phyloP scores from a whole-genome alignment of 2,113 vertebrate genomes.

The Dicentrarchus labrax region DNA sequence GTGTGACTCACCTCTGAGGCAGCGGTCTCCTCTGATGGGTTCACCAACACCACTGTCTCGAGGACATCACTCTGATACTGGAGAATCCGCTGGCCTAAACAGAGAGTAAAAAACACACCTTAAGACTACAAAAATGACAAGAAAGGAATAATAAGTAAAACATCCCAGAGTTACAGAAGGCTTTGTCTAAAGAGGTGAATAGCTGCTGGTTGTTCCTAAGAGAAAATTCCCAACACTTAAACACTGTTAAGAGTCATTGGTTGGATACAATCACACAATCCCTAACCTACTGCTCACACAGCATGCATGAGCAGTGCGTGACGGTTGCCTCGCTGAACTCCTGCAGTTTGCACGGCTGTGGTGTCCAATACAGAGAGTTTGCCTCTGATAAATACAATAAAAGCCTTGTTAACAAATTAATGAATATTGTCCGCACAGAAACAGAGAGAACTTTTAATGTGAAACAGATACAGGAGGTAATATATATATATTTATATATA shows the following conservation, averaged over 20 bases:
- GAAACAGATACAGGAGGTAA: too few relatives aligned
- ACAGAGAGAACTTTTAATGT: too few relatives aligned
- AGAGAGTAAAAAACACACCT: not conserved
- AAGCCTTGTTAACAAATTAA: too few relatives aligned
- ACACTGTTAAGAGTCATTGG: not conserved
- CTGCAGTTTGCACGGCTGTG: too few relatives aligned
- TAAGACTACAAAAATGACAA: not conserved
- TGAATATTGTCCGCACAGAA: too few relatives aligned
- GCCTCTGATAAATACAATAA: too few relatives aligned
- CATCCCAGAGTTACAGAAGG: not conserved
- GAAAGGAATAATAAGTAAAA: not conserved
- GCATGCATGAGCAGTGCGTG: too few relatives aligned
- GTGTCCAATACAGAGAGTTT: too few relatives aligned
- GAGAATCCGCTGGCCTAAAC: slow-evolving; percentile 92
- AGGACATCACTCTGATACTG: slow-evolving; percentile 92
- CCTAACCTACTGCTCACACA: too few relatives aligned
- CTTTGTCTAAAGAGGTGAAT: not conserved
- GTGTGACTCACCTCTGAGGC: slow-evolving; percentile 87
- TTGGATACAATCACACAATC: not conserved
- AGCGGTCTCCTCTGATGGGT: slow-evolving; percentile 89
- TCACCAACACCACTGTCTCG: slow-evolving; percentile 92
- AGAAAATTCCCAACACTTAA: not conserved
- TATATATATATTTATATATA: too few relatives aligned
- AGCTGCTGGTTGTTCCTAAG: too few relatives aligned
- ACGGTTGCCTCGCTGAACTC: too few relatives aligned